Percentiles rank a stretch among this genome's conserved stretches.
These are phyloP conservation scores for Loripinus fragilis DNA, from an alignment of 2,888 invertebrate species.

Conservation along the genomic window DNA sequence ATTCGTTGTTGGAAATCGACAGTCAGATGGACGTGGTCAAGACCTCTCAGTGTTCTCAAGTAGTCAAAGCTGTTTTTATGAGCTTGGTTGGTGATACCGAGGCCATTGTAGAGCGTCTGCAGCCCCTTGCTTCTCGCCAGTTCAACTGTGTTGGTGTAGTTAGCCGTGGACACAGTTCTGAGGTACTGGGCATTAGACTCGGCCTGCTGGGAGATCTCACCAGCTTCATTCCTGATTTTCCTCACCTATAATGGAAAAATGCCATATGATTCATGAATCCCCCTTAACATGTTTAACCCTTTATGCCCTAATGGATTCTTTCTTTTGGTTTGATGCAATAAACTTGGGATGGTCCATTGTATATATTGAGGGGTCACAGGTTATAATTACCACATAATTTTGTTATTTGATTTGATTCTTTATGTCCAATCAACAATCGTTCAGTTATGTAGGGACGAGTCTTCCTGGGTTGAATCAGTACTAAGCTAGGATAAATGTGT, in stretches of 20 bases:
- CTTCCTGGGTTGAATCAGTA: too few species aligned
- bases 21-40: slow-evolving; percentile 72
- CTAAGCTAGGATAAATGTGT: too few species aligned
- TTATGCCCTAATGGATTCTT: too few species aligned
- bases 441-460: too few species aligned
- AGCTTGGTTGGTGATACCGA: slow-evolving; percentile 64
- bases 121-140: slow-evolving; percentile 70
- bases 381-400: too few species aligned
- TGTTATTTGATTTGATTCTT: too few species aligned
- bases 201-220: slow-evolving; percentile 68
- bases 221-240: slow-evolving; percentile 67
- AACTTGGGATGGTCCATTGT: too few species aligned
- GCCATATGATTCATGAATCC: too few species aligned
- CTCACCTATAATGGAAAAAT: slow-evolving; percentile 63
- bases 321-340: too few species aligned
- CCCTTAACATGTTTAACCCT: too few species aligned
- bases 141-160: slow-evolving; percentile 74
- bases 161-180: slow-evolving; percentile 61
- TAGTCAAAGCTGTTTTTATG: slow-evolving; percentile 77
- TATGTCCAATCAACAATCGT: too few species aligned
- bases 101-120: slow-evolving; percentile 65
- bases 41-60: slow-evolving; percentile 72
- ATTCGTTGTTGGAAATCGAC: slow-evolving; percentile 77
- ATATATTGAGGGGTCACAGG: too few species aligned
- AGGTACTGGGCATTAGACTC: slow-evolving; percentile 63